Evolutionary conservation across 92 coral and sea anemone genomes (phyloP).

Genomic region (Anthopleura xanthogrammica): DNA sequence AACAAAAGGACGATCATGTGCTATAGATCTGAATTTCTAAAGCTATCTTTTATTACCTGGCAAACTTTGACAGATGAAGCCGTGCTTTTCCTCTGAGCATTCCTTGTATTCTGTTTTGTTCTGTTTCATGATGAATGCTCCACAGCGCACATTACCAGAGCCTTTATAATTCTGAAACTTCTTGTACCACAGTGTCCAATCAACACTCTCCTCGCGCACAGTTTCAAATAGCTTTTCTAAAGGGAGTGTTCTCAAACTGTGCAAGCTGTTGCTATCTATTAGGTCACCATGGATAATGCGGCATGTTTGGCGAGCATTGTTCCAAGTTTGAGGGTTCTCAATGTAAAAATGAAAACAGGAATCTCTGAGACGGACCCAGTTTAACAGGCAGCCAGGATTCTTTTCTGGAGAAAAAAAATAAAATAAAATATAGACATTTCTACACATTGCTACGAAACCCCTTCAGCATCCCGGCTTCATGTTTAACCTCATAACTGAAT

Average conservation of each 20-base stretch:
- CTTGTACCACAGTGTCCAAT: not conserved
- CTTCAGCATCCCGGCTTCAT: too few relatives aligned
- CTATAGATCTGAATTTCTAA: too few relatives aligned
- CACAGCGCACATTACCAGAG: not conserved
- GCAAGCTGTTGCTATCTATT: not conserved
- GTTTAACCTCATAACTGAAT: too few relatives aligned
- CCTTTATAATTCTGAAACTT: not conserved
- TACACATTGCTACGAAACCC: too few relatives aligned
- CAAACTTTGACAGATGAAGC: not conserved
- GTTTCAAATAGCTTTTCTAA: not conserved
- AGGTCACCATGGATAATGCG: slow-evolving; percentile 38
- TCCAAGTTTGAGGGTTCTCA: slow-evolving; percentile 37
- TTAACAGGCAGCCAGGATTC: slow-evolving; percentile 23
- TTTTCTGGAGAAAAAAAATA: slow-evolving; percentile 10
- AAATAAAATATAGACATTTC: too few relatives aligned
- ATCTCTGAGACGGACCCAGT: slow-evolving; percentile 27
- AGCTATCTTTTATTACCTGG: too few relatives aligned
- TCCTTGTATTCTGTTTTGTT: not conserved
- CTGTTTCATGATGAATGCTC: not conserved
- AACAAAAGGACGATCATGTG: too few relatives aligned
- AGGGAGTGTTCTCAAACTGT: not conserved
- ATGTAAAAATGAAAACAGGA: slow-evolving; percentile 39
- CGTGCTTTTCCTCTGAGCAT: not conserved
- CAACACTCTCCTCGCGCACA: not conserved
- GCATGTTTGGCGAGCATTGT: slow-evolving; percentile 43